A percentile compares a stretch with the other conserved stretches of the same genome.
Evolutionary conservation across 2,113 vertebrate species (phyloP).

Genomic region (Xiphias gladius): DNA sequence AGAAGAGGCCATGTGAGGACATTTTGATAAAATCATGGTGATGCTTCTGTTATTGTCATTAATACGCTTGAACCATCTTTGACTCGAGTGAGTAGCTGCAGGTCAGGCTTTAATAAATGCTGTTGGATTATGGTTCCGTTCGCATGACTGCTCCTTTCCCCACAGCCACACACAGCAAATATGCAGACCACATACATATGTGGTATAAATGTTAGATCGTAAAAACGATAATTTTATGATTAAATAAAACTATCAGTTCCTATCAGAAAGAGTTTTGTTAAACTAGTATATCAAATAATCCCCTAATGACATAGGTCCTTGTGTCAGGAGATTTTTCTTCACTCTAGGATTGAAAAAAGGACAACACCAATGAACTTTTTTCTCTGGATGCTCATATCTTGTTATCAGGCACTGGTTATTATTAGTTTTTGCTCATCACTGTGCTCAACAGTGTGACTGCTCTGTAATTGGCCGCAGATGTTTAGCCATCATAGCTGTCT

Average conservation of each 20-base stretch:
- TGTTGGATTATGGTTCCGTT: slow-evolving; percentile 46
- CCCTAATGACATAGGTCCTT: background rate
- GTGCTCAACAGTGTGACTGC: slow-evolving; percentile 43
- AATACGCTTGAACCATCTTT: slow-evolving; percentile 50
- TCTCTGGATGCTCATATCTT: slow-evolving; percentile 19
- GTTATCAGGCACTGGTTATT: slow-evolving; percentile 48
- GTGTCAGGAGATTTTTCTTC: slow-evolving; percentile 7
- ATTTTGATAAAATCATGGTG: slow-evolving; percentile 43
- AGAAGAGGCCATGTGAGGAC: slow-evolving; percentile 40
- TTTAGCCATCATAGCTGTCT: slow-evolving; percentile 35
- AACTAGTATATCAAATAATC: background rate
- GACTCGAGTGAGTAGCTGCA: slow-evolving; percentile 63
- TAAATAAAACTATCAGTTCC: background rate
- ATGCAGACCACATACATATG: slow-evolving; percentile 21
- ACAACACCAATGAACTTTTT: slow-evolving; percentile 5
- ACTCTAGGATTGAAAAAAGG: background rate
- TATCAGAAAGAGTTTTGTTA: slow-evolving; percentile 6
- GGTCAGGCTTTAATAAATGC: slow-evolving; percentile 71
- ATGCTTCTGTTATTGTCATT: slow-evolving; percentile 50
- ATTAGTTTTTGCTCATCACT: slow-evolving; percentile 48
- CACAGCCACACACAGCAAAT: slow-evolving; percentile 29
- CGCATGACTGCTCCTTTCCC: slow-evolving; percentile 44
- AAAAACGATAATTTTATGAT: background rate
- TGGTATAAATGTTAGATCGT: slow-evolving; percentile 9
- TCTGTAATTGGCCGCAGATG: slow-evolving; percentile 51